Base-by-base conservation (phyloP, 2,888 invertebrate genomes). In the Metellina segmentata region DNA sequence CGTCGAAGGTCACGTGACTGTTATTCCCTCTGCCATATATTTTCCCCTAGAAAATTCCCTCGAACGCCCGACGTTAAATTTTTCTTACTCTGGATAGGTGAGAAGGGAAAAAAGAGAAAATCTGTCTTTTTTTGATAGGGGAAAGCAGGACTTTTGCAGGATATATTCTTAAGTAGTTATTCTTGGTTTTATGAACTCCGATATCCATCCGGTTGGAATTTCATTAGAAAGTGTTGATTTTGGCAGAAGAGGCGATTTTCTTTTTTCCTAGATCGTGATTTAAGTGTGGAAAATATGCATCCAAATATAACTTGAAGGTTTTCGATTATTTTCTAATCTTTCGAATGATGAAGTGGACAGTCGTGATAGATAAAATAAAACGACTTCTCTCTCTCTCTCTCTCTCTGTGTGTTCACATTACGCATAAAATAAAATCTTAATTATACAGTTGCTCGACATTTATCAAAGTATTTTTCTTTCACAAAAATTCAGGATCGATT, bases 1-100 rank as follows among this genome's bases (percentile, higher is more conserved):
- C n/a, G 72, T 78, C 52, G 6, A 53, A 71, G 91, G 82, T 87
- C 91, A 91, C 79, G 53, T 87, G 83, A 87, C 69, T 81, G 48
- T 20, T n/a, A 51, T 53, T 72, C n/a, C 53, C 48, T n/a, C 71
- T 51, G 61, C n/a, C 71, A 48, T 61, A 70, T 77, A 13, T 49
- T 16, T 79, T 77, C 13, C 53, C 81, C 48, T 9, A 53, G 61
- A 61, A 61, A 16, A 16, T 61, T 61, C n/a, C 52, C 13, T 53
- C 13, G 34, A 81, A 48, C 51, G 49, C n/a, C 69, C 19, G 69
- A 86, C 77, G 61, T 61, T 81, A 81, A 88, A 75, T 81, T 81
- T 88, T 88, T 81, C 81, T 6, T 34, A 34, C 34, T 34, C 34
- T 61, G 9, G 61, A 61, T 61, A 61, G 61, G 34, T 9, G 9